Evolutionary conservation across 2,888 invertebrate species (phyloP).

Genomic region (Epistrophe grossulariae): DNA sequence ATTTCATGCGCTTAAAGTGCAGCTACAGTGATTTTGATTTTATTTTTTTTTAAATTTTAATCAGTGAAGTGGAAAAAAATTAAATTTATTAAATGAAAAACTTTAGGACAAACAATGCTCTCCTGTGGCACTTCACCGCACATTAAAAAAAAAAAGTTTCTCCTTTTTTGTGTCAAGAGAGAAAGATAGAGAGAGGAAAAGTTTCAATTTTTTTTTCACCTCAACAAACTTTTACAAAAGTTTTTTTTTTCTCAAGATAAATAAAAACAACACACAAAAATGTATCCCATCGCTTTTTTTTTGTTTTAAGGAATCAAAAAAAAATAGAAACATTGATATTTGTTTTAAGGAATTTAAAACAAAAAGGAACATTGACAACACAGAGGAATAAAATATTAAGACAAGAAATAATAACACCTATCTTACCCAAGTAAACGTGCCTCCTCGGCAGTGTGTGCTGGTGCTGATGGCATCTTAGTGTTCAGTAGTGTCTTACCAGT

Average conservation of each 20-base stretch:
- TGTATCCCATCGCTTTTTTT: constrained; percentile 59
- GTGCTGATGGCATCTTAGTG: constrained; percentile 84
- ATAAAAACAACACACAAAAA: constrained; percentile 30
- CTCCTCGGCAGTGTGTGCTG: constrained; percentile 89
- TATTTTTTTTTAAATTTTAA: background rate
- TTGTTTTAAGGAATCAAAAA: constrained; percentile 17
- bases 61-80: constrained; percentile 51
- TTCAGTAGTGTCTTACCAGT: constrained; percentile 83
- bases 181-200: background rate
- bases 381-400: constrained; percentile 34
- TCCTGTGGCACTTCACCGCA: constrained; percentile 61
- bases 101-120: constrained; percentile 45
- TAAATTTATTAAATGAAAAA: constrained; percentile 43
- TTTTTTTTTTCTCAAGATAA: constrained; percentile 12
- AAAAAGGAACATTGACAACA: constrained; percentile 36
- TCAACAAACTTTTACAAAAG: constrained; percentile 20
- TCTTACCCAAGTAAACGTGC: constrained; percentile 95
- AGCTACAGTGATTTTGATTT: constrained; percentile 55
- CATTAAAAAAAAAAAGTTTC: constrained; percentile 19
- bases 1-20: constrained; percentile 65
- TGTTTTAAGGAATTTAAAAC: constrained; percentile 21
- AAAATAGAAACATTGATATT: constrained; percentile 27
- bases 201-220: constrained; percentile 8
- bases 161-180: constrained; percentile 4
- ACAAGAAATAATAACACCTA: constrained; percentile 54